Evolutionary conservation across 2,888 invertebrate species (phyloP).

Genomic region (Parasteatoda lunata): DNA sequence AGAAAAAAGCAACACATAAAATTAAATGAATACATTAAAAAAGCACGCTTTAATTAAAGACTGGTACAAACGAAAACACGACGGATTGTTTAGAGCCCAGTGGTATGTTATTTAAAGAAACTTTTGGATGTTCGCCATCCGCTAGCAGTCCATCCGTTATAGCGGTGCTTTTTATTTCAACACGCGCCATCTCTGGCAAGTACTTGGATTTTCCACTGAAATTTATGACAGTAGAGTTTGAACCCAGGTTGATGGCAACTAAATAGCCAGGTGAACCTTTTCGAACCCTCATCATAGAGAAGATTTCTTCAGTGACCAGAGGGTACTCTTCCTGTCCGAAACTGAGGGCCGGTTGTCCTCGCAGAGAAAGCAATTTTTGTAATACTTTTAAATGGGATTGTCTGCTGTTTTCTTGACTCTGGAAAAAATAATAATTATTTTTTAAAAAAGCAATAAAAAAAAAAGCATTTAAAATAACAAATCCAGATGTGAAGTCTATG

Average conservation of each 20-base stretch:
- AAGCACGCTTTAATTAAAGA: conserved; percentile 17
- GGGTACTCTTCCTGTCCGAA: conserved; percentile 62
- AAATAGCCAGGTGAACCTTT: conserved; percentile 78
- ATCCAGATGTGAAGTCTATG: too few species aligned
- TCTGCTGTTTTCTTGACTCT: conserved; percentile 52
- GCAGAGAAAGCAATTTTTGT: conserved; percentile 61
- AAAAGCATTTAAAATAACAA: not conserved
- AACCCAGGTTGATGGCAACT: conserved; percentile 82
- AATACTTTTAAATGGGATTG: conserved; percentile 69
- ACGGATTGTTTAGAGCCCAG: conserved; percentile 61
- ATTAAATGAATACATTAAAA: too few species aligned
- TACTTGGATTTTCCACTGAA: conserved; percentile 73
- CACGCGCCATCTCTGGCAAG: conserved; percentile 55
- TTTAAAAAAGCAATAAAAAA: not conserved
- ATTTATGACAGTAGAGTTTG: conserved; percentile 77
- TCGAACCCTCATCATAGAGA: conserved; percentile 68
- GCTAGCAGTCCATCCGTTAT: conserved; percentile 31
- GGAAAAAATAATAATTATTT: conserved; percentile 13
- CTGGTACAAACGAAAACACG: conserved; percentile 65
- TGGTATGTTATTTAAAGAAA: conserved; percentile 35
- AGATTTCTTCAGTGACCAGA: conserved; percentile 40
- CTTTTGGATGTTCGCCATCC: conserved; percentile 61
- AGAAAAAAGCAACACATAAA: too few species aligned
- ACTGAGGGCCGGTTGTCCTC: conserved; percentile 67
- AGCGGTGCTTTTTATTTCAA: conserved; percentile 58